phyloP scores from a whole-genome alignment of 2,888 invertebrate species.

The Yponomeuta plumbellus region DNA sequence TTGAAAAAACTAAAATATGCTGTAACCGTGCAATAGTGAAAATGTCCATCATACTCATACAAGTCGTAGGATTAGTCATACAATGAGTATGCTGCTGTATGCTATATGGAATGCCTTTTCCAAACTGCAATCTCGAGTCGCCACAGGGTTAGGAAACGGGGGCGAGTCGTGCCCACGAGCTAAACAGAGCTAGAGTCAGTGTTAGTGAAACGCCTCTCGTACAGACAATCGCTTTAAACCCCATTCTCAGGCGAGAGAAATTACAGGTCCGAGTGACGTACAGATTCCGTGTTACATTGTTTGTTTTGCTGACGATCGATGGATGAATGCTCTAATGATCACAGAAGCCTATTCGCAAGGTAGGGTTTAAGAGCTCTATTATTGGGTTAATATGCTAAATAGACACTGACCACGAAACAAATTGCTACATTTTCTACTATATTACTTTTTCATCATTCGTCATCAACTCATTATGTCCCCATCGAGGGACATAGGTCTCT shows the following conservation, averaged over 20 bases:
- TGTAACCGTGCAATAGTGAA: too few species aligned
- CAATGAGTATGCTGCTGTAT: too few species aligned
- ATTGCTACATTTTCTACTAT: background rate
- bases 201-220: background rate
- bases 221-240: background rate
- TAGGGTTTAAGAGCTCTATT: background rate
- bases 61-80: too few species aligned
- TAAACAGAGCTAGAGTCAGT: background rate
- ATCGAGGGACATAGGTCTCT: too few species aligned
- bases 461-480: too few species aligned
- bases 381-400: background rate
- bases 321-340: background rate
- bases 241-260: conserved; percentile 12
- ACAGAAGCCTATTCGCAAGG: background rate
- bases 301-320: background rate
- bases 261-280: background rate
- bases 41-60: too few species aligned
- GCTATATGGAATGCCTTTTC: background rate
- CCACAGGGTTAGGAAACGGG: background rate
- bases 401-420: background rate
- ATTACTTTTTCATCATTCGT: too few species aligned
- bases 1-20: too few species aligned
- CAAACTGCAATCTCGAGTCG: background rate
- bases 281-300: background rate
- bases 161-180: background rate